Evolutionary conservation across 2,797 vertebrate genomes (phyloP), one percentile per base, ranked within the genome.

Genomic region (Halcyon chelicuti): DNA sequence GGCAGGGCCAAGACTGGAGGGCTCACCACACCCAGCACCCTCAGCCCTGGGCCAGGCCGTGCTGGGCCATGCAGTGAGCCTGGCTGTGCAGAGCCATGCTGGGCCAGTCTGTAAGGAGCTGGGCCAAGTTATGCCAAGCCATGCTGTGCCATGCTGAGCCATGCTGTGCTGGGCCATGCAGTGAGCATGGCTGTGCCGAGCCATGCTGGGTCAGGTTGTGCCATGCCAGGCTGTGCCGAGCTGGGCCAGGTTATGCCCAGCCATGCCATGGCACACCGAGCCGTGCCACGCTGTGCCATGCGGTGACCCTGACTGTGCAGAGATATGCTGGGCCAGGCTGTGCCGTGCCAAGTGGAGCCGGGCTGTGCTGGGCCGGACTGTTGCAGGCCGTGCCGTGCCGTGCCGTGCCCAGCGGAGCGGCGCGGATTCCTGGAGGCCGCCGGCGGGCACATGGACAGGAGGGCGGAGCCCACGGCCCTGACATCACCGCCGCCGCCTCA

Each of bases 391-490:
- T 0, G 22, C 62, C 40, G 25, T 15, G 29, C 39, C 14, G 17
- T 5, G 11, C 55, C 5, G 52, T 23, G 65, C 58, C 7, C 35
- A 25, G 35, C 51, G 14, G 49, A 3, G 46, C 58, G 18, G 49
- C 12, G 47, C 40, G 28, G 72, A 1, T 7, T 46, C 1, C 1
- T 26, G 63, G 75, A 70, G 61, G 72, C 52, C 40, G 65, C 58
- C 71, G 39, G 51, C 80, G 49, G 68, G 63, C 81, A 80, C 88
- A 86, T 35, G 77, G 72, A 85, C 86, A 10, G 76, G 88, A 55
- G 60, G 92, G 94, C 83, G 90, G 90, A 42, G 83, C 83, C 74
- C 70, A 63, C 71, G 65, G 86, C 51, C 94, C 94, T 94, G 94
- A 94, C 90, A 94, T 90, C 90, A 84, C 73, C 14, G 82, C 74